Conservation (phyloP, 2,113 vertebrate genomes). For the Corydoras sp. region DNA sequence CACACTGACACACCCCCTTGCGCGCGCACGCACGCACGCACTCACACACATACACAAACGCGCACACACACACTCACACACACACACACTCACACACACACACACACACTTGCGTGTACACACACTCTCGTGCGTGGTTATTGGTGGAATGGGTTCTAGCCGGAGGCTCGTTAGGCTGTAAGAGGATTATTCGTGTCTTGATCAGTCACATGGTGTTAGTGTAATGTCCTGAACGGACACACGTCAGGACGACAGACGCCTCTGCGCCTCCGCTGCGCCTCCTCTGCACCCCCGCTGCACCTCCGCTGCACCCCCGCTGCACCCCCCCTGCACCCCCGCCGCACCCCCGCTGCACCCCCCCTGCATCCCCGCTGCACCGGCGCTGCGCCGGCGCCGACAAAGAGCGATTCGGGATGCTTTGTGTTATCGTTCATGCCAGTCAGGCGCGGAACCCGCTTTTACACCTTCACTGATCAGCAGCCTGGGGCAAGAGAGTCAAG, state of each 20-base stretch:
- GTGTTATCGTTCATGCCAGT: slow-evolving; percentile 52
- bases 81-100: slow-evolving; percentile 15
- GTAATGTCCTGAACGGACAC: slow-evolving; percentile 58
- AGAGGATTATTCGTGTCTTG: slow-evolving; percentile 67
- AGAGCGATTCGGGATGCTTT: slow-evolving; percentile 55
- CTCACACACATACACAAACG: slow-evolving; percentile 42
- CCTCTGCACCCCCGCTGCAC: slow-evolving; percentile 23
- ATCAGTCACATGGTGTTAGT: slow-evolving; percentile 61
- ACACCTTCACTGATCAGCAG: slow-evolving; percentile 36
- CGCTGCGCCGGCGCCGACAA: too few species aligned
- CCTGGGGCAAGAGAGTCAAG: slow-evolving; percentile 48
- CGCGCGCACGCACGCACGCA: too few species aligned
- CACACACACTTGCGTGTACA: slow-evolving; percentile 45
- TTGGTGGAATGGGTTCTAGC: slow-evolving; percentile 57
- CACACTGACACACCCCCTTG: too few species aligned
- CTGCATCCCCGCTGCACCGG: too few species aligned
- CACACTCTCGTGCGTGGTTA: slow-evolving; percentile 45
- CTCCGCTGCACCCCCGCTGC: slow-evolving; percentile 25
- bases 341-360: too few species aligned
- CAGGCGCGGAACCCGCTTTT: slow-evolving; percentile 45
- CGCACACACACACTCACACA: slow-evolving; percentile 33
- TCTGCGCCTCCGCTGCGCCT: slow-evolving; percentile 49
- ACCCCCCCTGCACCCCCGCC: too few species aligned
- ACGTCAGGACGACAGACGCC: slow-evolving; percentile 54
- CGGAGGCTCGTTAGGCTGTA: slow-evolving; percentile 61